phyloP scores from a whole-genome alignment of 2,797 vertebrate species.

The Clarias pachynema region DNA sequence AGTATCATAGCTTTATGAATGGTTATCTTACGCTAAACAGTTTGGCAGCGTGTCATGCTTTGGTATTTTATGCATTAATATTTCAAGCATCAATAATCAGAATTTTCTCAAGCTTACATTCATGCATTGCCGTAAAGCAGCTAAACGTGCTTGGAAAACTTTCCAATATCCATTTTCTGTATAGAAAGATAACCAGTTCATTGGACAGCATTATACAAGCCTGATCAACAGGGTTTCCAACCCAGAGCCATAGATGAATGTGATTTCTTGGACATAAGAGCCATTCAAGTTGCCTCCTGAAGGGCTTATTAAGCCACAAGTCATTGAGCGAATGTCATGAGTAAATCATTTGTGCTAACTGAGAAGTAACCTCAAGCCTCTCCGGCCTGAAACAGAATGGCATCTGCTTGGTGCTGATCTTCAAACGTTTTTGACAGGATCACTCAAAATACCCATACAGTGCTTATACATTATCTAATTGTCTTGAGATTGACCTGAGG shows the following conservation, averaged over 20 bases:
- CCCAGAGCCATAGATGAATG: neutral
- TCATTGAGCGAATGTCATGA: slow-evolving; percentile 7
- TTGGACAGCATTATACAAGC: neutral
- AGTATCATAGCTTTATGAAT: neutral
- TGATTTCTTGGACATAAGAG: neutral
- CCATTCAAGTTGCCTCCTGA: neutral
- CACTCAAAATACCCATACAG: neutral
- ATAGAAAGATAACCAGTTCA: neutral
- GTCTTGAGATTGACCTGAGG: neutral
- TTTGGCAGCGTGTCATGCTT: neutral
- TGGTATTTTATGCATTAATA: neutral
- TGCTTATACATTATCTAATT: neutral
- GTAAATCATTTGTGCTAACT: neutral
- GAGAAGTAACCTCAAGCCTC: neutral
- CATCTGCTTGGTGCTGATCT: neutral
- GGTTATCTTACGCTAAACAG: neutral
- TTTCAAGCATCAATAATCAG: neutral
- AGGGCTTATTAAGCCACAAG: neutral
- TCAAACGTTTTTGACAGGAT: neutral
- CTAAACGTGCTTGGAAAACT: neutral
- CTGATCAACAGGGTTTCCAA: neutral
- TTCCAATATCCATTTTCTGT: neutral
- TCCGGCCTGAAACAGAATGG: neutral
- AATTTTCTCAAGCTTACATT: neutral
- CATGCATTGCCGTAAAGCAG: neutral